phyloP scores from a whole-genome alignment of 2,888 invertebrate species.

The Myopa testacea region DNA sequence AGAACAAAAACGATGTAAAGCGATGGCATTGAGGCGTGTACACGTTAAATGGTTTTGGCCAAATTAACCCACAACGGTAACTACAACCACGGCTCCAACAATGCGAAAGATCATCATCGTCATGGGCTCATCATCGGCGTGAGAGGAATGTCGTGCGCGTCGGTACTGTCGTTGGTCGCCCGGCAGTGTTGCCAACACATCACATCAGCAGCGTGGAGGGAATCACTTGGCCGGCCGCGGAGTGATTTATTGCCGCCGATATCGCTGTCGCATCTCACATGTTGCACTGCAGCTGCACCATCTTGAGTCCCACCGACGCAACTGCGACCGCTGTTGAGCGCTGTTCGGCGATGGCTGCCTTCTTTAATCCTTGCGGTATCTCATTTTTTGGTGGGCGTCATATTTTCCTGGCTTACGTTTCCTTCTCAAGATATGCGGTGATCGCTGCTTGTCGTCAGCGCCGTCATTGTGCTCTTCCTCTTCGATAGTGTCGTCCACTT shows the following conservation, averaged over 20 bases:
- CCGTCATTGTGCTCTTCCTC: slow-evolving; percentile 5
- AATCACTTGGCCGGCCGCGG: slow-evolving; percentile 37
- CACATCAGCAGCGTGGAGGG: not conserved
- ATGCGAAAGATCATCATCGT: slow-evolving; percentile 25
- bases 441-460: slow-evolving; percentile 16
- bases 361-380: slow-evolving; percentile 32
- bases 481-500: not conserved
- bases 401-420: not conserved
- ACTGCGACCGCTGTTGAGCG: not conserved
- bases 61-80: slow-evolving; percentile 24
- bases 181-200: slow-evolving; percentile 6
- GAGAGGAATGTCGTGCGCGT: slow-evolving; percentile 15
- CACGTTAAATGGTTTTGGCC: slow-evolving; percentile 43
- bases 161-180: not conserved
- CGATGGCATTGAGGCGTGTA: slow-evolving; percentile 36
- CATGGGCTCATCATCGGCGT: not conserved
- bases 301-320: not conserved
- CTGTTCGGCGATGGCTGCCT: slow-evolving; percentile 12
- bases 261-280: slow-evolving; percentile 44
- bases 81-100: not conserved
- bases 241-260: slow-evolving; percentile 48
- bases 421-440: not conserved
- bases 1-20: slow-evolving; percentile 37
- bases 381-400: slow-evolving; percentile 28
- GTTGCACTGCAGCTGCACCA: not conserved